Conservation (phyloP, 1,140 invertebrate genomes). For the Zophobas morio region DNA sequence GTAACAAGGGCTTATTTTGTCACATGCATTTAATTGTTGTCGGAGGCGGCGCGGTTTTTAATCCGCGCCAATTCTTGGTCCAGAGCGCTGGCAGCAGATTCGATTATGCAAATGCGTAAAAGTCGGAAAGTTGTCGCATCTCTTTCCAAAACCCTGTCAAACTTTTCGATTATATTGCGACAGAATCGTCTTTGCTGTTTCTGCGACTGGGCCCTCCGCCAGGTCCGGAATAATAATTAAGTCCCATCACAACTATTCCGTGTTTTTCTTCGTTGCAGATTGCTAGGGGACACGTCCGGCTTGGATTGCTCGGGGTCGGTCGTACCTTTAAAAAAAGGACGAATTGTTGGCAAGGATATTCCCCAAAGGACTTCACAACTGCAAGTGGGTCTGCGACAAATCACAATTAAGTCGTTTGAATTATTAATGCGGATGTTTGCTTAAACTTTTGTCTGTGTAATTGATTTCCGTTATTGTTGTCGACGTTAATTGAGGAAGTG, state of each 20-base stretch:
- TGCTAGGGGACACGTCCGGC: conserved; percentile 26
- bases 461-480: conserved; percentile 4
- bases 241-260: conserved; percentile 15
- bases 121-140: conserved; percentile 4
- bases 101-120: conserved; percentile 5
- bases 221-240: conserved; percentile 35
- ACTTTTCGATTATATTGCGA: conserved; percentile 28
- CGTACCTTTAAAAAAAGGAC: not conserved
- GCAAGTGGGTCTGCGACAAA: conserved; percentile 1
- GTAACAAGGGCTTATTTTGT: no score
- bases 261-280: not conserved
- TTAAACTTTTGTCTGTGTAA: not conserved
- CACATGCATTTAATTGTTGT: conserved; percentile 11
- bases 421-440: conserved; percentile 15
- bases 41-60: conserved; percentile 9
- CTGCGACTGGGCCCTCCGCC: conserved; percentile 1
- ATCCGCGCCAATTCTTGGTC: conserved; percentile 2
- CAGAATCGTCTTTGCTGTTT: conserved; percentile 19
- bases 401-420: conserved; percentile 3
- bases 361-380: not conserved
- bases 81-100: not conserved
- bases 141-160: not conserved
- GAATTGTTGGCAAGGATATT: not conserved
- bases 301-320: conserved; percentile 16
- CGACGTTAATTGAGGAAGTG: conserved; percentile 13